Evolutionary conservation across 2,888 invertebrate species (phyloP).

Genomic region (Cosmia trapezina): DNA sequence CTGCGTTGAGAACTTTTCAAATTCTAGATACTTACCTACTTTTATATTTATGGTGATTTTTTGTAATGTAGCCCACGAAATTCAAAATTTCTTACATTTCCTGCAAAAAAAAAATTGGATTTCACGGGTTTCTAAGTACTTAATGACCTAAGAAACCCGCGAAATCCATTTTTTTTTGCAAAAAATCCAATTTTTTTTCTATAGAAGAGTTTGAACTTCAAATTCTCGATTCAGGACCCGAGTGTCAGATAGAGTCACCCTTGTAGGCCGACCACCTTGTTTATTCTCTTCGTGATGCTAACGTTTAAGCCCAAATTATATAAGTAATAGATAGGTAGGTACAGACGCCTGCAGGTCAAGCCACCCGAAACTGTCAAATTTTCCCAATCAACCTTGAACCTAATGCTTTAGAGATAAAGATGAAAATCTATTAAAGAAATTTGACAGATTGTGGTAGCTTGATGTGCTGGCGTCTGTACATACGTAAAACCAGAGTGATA

Average conservation of each 20-base stretch:
- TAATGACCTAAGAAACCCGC: no score
- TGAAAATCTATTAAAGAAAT: no score
- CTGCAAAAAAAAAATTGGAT: neutral
- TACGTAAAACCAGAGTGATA: neutral
- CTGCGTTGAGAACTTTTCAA: neutral
- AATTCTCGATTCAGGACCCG: neutral
- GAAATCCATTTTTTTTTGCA: no score
- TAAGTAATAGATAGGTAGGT: neutral
- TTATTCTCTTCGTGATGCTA: slow-evolving; percentile 11
- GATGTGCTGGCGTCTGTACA: no score
- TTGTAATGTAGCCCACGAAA: neutral
- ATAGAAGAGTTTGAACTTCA: neutral
- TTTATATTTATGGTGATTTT: neutral
- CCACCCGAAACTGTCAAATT: no score
- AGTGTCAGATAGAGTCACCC: neutral
- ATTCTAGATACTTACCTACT: neutral
- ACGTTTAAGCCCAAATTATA: neutral
- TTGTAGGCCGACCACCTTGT: neutral
- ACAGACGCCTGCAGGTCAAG: no score
- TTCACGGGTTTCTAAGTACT: no score
- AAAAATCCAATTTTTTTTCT: no score
- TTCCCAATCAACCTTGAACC: no score
- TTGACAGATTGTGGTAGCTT: no score
- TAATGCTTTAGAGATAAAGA: no score
- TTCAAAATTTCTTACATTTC: neutral